Conservation (phyloP, 2,113 vertebrate species). For the Parotia lawesii region DNA sequence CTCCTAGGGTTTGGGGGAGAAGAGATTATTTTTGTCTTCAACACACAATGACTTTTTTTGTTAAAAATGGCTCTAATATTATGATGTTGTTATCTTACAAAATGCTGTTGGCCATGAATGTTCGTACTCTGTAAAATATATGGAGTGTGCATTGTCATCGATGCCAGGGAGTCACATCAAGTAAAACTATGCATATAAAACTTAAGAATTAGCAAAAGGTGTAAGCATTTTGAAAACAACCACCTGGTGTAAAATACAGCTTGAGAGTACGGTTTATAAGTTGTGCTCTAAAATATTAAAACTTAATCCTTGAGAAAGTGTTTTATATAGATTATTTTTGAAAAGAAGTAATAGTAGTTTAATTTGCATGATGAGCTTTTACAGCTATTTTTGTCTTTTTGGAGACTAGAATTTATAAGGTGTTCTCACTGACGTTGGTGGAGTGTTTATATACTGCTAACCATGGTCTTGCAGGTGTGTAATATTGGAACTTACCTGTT, state of each 20-base stretch:
- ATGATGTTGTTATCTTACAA: background rate
- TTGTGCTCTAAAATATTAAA: background rate
- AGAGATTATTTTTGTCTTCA: background rate
- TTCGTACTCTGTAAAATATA: background rate
- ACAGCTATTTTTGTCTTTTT: background rate
- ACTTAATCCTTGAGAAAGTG: background rate
- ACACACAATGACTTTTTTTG: background rate
- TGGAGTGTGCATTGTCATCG: background rate
- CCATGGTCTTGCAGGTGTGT: background rate
- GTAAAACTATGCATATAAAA: background rate
- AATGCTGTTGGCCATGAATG: background rate
- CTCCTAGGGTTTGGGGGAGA: background rate
- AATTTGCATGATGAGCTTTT: background rate
- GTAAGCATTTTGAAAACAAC: background rate
- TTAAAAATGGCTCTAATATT: background rate
- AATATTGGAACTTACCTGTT: background rate
- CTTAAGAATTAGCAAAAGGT: background rate
- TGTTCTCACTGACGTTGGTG: background rate
- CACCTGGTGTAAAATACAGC: background rate
- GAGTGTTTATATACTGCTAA: background rate
- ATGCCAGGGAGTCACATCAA: background rate
- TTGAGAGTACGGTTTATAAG: background rate
- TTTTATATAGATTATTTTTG: background rate
- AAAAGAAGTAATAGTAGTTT: background rate
- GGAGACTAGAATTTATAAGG: background rate